phyloP scores from a whole-genome alignment of 2,113 vertebrate genomes.

The Melanostigma gelatinosum region DNA sequence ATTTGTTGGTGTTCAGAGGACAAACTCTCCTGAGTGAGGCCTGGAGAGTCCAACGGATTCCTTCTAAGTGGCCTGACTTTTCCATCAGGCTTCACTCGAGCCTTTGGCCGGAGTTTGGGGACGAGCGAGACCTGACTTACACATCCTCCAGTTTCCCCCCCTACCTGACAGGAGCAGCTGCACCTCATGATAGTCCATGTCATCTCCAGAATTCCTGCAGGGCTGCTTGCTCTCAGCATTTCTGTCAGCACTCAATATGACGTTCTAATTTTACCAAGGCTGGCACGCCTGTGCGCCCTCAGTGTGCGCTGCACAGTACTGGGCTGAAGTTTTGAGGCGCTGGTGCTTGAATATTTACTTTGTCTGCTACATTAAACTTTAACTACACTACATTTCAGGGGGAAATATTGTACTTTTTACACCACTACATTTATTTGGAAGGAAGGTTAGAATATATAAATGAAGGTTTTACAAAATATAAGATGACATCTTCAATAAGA shows the following conservation, averaged over 20 bases:
- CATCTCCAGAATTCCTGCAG: constrained; percentile 78
- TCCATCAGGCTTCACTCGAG: constrained; percentile 58
- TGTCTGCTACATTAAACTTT: background rate
- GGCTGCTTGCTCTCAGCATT: constrained; percentile 79
- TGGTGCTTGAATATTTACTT: background rate
- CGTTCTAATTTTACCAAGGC: constrained; percentile 82
- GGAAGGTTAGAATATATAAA: background rate
- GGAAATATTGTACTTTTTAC: background rate
- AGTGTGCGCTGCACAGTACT: background rate
- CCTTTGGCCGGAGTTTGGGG: constrained; percentile 55
- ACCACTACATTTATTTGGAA: background rate
- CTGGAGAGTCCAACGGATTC: constrained; percentile 56
- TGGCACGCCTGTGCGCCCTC: constrained; percentile 10
- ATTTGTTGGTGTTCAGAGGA: constrained; percentile 19
- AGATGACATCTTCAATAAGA: background rate
- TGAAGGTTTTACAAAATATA: background rate
- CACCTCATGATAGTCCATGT: constrained; percentile 75
- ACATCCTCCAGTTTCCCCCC: constrained; percentile 29
- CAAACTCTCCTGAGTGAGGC: constrained; percentile 44
- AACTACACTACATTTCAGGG: background rate
- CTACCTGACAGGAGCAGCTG: constrained; percentile 84
- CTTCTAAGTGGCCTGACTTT: constrained; percentile 64
- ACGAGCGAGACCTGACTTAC: constrained; percentile 68
- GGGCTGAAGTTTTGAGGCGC: background rate
- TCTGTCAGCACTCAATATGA: constrained; percentile 85